Evolutionary conservation across 2,797 vertebrate genomes (phyloP), one percentile per base, ranked within the genome.

Genomic region (Cossypha caffra): DNA sequence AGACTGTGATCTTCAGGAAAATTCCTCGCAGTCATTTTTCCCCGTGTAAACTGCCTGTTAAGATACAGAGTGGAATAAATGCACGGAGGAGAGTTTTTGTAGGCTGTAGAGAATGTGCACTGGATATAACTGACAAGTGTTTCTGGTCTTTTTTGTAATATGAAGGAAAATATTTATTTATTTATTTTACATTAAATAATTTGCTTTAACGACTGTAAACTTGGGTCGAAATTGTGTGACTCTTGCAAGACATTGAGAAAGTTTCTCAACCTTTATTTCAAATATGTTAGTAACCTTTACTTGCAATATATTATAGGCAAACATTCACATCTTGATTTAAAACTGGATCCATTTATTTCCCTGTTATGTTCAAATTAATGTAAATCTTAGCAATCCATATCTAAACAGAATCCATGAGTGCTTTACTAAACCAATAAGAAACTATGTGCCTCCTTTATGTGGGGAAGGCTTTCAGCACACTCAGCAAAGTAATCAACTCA

Each of bases 1-100:
- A 57, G 48, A 83, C 62, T 76, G 6, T 87, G 95, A 95, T 97
- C 77, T 96, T 90, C 67, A 37, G 57, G 29, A 86, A 96, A 95
- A 96, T 86, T 61, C 35, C n/a, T 93, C 66, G 55, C 71, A 72
- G 31, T 83, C 76, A 62, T 94, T 95, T 92, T 63, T 88, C 61
- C 16, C 19, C 78, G n/a, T 84, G 29, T 35, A 92, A 97, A 92
- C 87, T 93, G 45, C 42, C 35, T 88, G 15, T 86, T 95, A 87
- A 96, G 93, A 77, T 75, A 78, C 38, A 72, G 62, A 84, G 8
- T 40, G 20, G 11, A 77, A 86, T 90, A 89, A 86, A 85, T 50
- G 10, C 33, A 61, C 10, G 21, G n/a, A 81, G 50, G 8, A 66
- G 29, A 88, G 16, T 31, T 72, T 88, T 92, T 40, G n/a, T 11